phyloP scores from a whole-genome alignment of 2,797 vertebrate species.

The Bucorvus abyssinicus region DNA sequence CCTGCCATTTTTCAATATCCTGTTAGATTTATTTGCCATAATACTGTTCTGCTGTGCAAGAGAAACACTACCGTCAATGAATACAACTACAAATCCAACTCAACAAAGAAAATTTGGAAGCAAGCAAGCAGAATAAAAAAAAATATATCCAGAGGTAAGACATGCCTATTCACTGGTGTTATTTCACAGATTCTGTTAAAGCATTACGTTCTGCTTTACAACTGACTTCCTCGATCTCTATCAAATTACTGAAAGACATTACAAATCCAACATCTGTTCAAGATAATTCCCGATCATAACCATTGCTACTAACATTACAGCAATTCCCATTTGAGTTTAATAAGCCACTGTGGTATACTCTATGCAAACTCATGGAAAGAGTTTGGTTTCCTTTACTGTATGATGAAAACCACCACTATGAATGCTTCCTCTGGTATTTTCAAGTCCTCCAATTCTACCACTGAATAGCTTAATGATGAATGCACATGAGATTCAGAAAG shows the following conservation, averaged over 20 bases:
- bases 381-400: background rate
- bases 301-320: background rate
- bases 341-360: background rate
- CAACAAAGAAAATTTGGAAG: background rate
- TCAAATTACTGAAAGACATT: background rate
- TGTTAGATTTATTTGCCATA: background rate
- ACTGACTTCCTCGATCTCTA: background rate
- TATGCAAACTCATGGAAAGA: background rate
- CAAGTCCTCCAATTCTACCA: background rate
- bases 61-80: background rate
- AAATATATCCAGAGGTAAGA: background rate
- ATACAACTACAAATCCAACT: background rate
- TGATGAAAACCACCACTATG: background rate
- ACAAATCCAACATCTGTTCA: background rate
- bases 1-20: background rate
- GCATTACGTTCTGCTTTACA: background rate
- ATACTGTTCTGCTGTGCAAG: background rate
- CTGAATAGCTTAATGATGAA: background rate
- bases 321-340: background rate
- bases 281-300: background rate
- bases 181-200: background rate
- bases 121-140: background rate
- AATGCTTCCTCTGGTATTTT: background rate
- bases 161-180: background rate
- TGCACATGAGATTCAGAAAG: background rate